A percentile compares a stretch with the other conserved stretches of the same genome.
Conservation (phyloP, 2,113 vertebrate species). For the Thermophis baileyi region DNA sequence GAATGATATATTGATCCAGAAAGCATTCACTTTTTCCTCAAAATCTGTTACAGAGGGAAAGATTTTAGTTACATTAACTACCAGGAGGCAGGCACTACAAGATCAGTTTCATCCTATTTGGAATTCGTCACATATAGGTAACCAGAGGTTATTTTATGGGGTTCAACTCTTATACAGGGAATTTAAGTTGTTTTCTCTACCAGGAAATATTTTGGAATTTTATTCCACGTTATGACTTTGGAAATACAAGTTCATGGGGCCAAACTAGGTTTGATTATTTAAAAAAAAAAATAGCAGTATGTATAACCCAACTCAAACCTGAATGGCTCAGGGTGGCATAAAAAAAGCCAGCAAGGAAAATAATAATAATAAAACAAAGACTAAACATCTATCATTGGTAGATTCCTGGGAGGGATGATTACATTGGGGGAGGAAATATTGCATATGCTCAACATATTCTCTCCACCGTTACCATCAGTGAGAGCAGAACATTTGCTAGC, state of each 20-base stretch:
- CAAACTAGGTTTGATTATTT: background rate
- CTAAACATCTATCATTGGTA: background rate
- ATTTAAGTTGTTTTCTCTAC: background rate
- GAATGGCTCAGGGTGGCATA: background rate
- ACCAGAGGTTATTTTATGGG: background rate
- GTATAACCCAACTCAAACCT: background rate
- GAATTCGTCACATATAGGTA: background rate
- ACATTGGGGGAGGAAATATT: background rate
- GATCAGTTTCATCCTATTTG: background rate
- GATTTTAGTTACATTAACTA: background rate
- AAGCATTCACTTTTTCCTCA: background rate
- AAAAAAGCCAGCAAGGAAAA: background rate
- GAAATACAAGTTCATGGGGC: background rate
- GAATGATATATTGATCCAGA: background rate
- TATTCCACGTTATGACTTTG: background rate
- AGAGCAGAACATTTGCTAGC: background rate
- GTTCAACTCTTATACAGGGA: background rate
- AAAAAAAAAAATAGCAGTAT: background rate
- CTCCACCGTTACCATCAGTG: background rate
- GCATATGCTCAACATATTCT: background rate
- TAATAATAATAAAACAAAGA: background rate
- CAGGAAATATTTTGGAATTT: background rate
- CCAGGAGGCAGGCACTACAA: background rate
- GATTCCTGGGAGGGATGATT: background rate
- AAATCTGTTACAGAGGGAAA: background rate